Percentiles rank a stretch among this genome's conserved stretches.
Conservation (phyloP, 2,797 vertebrate species). For the Phaenicophaeus curvirostris region DNA sequence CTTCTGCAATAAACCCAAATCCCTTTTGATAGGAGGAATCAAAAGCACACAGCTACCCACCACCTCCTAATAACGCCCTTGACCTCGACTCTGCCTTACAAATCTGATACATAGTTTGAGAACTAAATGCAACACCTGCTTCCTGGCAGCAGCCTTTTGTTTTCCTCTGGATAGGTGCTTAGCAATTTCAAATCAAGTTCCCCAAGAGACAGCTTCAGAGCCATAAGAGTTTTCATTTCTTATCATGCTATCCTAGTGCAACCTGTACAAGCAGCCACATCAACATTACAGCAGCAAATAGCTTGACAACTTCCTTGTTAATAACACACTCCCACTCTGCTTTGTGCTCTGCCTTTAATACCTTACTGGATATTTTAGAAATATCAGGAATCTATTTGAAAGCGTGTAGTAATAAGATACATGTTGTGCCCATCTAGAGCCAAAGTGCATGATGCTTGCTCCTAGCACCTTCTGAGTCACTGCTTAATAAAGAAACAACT, state of each 20-base stretch:
- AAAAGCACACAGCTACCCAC: background rate
- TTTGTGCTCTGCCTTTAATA: background rate
- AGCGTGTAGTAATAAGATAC: background rate
- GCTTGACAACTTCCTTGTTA: background rate
- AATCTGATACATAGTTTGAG: background rate
- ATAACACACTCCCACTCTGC: background rate
- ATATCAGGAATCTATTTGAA: background rate
- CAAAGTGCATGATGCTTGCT: background rate
- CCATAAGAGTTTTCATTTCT: background rate
- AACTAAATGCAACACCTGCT: background rate
- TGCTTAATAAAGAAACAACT: background rate
- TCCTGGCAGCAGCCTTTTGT: background rate
- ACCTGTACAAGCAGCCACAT: background rate
- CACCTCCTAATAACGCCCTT: background rate
- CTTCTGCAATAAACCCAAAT: constrained; percentile 50
- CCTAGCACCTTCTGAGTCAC: background rate
- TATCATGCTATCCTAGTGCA: background rate
- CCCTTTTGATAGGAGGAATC: constrained; percentile 30
- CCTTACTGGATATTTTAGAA: background rate
- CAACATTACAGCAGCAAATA: background rate
- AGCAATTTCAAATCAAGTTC: background rate
- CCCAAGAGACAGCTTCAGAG: background rate
- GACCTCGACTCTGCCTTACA: constrained; percentile 29
- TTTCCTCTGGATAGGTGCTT: background rate
- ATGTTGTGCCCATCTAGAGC: background rate